These are phyloP conservation scores for Entomobrya multifasciata DNA, from an alignment of 2,888 invertebrate species.

Conservation along the genomic window DNA sequence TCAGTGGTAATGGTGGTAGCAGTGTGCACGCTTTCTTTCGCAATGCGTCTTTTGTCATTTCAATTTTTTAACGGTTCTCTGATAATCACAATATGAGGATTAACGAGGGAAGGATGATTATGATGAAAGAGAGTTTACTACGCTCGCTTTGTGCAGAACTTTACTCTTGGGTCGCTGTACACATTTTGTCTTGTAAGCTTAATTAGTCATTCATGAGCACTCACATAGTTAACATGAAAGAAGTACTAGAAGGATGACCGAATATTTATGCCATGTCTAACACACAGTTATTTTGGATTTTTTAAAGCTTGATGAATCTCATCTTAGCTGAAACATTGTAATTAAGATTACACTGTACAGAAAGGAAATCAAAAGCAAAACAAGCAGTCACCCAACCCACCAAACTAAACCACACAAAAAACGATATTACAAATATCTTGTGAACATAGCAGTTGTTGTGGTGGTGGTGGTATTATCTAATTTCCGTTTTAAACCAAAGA, in stretches of 20 bases:
- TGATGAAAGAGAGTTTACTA: background rate
- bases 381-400: background rate
- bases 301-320: too few relatives aligned
- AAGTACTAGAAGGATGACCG: background rate
- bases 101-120: background rate
- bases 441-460: too few relatives aligned
- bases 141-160: too few relatives aligned
- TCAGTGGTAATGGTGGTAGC: background rate
- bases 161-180: too few relatives aligned
- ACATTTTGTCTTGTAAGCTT: conserved; percentile 13
- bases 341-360: background rate
- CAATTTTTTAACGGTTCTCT: conserved; percentile 30
- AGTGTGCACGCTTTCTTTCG: conserved; percentile 23
- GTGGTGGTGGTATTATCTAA: background rate
- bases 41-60: conserved; percentile 47
- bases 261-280: background rate
- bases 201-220: conserved; percentile 67
- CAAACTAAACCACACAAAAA: too few relatives aligned
- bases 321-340: background rate
- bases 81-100: conserved; percentile 13
- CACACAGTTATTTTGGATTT: background rate
- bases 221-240: background rate
- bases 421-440: background rate
- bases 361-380: background rate
- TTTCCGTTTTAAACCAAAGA: conserved; percentile 7